A percentile compares a stretch with the other conserved stretches of the same genome.
phyloP scores from a whole-genome alignment of 92 coral and sea anemone genomes.

The Umimayanthus kanabou region DNA sequence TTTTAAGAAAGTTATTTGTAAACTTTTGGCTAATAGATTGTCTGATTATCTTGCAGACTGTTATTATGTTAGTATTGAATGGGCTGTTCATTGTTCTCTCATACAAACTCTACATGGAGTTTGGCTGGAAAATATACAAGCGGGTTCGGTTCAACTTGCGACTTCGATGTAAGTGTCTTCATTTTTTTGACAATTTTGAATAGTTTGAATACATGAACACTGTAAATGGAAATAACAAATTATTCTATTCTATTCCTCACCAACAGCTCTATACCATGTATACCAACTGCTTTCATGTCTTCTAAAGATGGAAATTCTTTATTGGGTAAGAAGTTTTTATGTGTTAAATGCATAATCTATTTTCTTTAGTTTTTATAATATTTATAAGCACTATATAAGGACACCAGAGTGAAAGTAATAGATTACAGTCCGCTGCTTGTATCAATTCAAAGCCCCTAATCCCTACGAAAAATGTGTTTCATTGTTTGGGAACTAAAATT shows the following conservation, averaged over 20 bases:
- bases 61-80: slow-evolving; percentile 62
- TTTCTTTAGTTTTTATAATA: too few relatives aligned
- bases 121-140: slow-evolving; percentile 93
- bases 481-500: too few relatives aligned
- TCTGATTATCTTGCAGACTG: slow-evolving; percentile 49
- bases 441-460: too few relatives aligned
- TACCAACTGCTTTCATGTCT: slow-evolving; percentile 84
- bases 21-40: too few relatives aligned
- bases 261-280: slow-evolving; percentile 71
- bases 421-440: too few relatives aligned
- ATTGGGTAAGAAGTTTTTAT: slow-evolving; percentile 57
- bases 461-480: too few relatives aligned
- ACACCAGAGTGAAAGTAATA: too few relatives aligned
- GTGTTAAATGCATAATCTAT: too few relatives aligned
- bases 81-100: slow-evolving; percentile 69
- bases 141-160: slow-evolving; percentile 78
- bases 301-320: slow-evolving; percentile 82
- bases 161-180: slow-evolving; percentile 65
- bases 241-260: not conserved
- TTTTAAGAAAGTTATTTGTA: too few relatives aligned
- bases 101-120: slow-evolving; percentile 81
- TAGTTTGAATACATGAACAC: not conserved
- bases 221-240: not conserved
- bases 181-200: not conserved
- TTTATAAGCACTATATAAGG: too few relatives aligned